Evolutionary conservation across 2,113 vertebrate genomes (phyloP).

Genomic region (Apistogramma diplotaenia): DNA sequence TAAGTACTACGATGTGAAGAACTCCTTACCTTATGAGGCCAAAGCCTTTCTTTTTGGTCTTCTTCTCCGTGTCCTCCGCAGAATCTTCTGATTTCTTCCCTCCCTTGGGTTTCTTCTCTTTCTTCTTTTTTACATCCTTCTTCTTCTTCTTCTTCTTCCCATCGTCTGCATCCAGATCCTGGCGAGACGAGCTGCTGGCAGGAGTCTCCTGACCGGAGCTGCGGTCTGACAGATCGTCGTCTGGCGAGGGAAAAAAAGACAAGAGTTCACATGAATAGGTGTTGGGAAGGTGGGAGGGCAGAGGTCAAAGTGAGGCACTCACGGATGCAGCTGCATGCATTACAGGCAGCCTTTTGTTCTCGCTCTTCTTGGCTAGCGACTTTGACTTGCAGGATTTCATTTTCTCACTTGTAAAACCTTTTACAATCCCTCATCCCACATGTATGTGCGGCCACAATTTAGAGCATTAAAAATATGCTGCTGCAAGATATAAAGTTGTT

Average conservation of each 20-base stretch:
- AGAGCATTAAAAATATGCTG: slow-evolving; percentile 47
- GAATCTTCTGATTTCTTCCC: slow-evolving; percentile 82
- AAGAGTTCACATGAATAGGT: not conserved
- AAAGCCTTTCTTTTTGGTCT: slow-evolving; percentile 89
- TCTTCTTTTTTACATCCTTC: slow-evolving; percentile 78
- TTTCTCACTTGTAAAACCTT: not conserved
- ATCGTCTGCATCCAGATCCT: slow-evolving; percentile 72
- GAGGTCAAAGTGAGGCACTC: too few species aligned
- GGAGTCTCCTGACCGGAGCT: slow-evolving; percentile 87
- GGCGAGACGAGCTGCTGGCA: slow-evolving; percentile 77
- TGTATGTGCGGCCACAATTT: not conserved
- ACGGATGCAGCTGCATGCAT: not conserved
- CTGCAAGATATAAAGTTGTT: slow-evolving; percentile 57
- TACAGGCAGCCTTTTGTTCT: not conserved
- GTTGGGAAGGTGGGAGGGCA: not conserved
- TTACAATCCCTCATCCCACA: not conserved
- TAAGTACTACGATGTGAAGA: not conserved
- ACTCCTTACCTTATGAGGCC: slow-evolving; percentile 85
- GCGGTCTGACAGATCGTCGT: slow-evolving; percentile 85
- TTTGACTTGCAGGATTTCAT: not conserved
- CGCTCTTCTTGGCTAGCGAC: not conserved
- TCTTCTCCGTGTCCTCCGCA: slow-evolving; percentile 83
- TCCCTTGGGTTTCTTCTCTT: slow-evolving; percentile 83
- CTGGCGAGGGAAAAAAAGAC: slow-evolving; percentile 60
- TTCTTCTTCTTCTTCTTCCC: slow-evolving; percentile 83